Evolutionary conservation across 1,140 invertebrate genomes (phyloP), one percentile per base, ranked within the genome.

Genomic region (Latrodectus geometricus): DNA sequence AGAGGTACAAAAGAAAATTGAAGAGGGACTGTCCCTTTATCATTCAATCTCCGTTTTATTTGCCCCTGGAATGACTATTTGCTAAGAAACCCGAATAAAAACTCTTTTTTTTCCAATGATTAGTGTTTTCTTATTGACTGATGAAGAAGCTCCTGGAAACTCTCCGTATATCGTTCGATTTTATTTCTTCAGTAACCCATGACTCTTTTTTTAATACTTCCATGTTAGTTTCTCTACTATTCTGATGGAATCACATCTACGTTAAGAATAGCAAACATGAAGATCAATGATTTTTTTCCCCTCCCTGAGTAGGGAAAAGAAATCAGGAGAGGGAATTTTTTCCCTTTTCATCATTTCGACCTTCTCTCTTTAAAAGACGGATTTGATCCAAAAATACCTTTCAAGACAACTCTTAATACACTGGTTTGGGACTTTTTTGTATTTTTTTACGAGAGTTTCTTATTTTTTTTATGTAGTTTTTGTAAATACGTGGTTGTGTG

Each of bases 41-140:
- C 80, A 74, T 82, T 74, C 69, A 73, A 82, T 82, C 69, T 82
- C 80, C 80, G 80, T 82, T 82, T 82, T 82, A 82, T 82, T 82
- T 82, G 80, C 80, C 52, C 70, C 54, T 61, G 23, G 70, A 82
- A 82, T 82, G 70, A 82, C 80, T 82, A 74, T 82, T 82, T 82
- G 80, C 80, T 74, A 73, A 82, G 70, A 50, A 65, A 69, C 80
- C 69, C 70, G 69, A 49, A 82, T 82, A 74, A 82, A 82, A 82
- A 73, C 70, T 61, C 50, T 54, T 35, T 35, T 35, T 79, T 73
- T 74, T 74, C 80, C 69, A 82, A 82, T 82, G 80, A 82, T 82
- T 82, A 82, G 80, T 82, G 54, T 82, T 65, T 49, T 61, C 11
- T 20, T 82, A 74, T 82, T 82, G 80, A 82, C 80, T 74, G 80